Evolutionary conservation across 2,797 vertebrate species (phyloP).

Genomic region (Stomatorhinus walkeri): DNA sequence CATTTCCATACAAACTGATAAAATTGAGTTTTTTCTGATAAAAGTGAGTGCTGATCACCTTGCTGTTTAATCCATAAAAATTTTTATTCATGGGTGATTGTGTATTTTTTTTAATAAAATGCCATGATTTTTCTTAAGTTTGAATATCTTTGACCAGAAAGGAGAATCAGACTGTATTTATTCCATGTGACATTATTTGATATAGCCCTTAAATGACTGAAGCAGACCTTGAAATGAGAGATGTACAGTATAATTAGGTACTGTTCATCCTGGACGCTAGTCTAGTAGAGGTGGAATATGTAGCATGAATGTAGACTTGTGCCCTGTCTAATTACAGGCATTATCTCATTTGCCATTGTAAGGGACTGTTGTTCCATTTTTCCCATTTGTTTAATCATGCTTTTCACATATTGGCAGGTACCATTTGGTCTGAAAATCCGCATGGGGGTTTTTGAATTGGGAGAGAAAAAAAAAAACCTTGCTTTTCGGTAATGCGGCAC

Average conservation of each 20-base stretch:
- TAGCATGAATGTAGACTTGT: slow-evolving; percentile 69
- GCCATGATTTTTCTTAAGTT: neutral
- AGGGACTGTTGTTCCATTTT: slow-evolving; percentile 82
- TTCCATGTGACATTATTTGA: neutral
- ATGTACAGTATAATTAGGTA: slow-evolving; percentile 35
- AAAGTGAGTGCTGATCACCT: neutral
- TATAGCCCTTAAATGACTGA: neutral
- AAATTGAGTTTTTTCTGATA: neutral
- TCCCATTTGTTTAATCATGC: slow-evolving; percentile 97
- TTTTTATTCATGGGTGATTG: neutral
- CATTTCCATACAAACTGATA: slow-evolving; percentile 1
- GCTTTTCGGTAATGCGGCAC: slow-evolving; percentile 80
- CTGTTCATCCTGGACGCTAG: slow-evolving; percentile 41
- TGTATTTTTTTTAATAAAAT: neutral
- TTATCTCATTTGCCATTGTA: slow-evolving; percentile 85
- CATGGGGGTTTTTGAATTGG: slow-evolving; percentile 61
- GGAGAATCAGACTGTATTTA: neutral
- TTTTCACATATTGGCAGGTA: slow-evolving; percentile 87
- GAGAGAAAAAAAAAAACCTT: slow-evolving; percentile 65
- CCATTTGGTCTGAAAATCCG: slow-evolving; percentile 77
- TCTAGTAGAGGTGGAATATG: slow-evolving; percentile 56
- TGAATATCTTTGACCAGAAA: neutral
- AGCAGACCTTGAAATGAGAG: slow-evolving; percentile 32
- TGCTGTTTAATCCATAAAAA: neutral
- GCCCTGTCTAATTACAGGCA: slow-evolving; percentile 81